Evolutionary conservation across 2,888 invertebrate species (phyloP).

Genomic region (Drosophila meridiana): DNA sequence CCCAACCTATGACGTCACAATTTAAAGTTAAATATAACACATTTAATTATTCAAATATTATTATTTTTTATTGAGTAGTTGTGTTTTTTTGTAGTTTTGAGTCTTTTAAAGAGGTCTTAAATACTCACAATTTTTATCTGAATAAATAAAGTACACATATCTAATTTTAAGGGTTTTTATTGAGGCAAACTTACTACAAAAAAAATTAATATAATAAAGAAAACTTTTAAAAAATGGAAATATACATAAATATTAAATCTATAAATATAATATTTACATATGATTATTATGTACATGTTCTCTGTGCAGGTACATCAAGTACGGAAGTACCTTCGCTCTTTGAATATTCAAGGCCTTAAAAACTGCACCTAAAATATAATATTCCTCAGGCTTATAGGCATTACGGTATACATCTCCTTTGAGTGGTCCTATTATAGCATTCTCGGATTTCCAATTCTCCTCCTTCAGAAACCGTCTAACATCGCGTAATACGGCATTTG

Average conservation of each 20-base stretch:
- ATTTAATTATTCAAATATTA: no score
- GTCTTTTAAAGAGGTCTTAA: no score
- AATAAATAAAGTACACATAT: no score
- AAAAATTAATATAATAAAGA: no score
- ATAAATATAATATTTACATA: no score
- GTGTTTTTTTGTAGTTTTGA: no score
- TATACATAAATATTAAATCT: no score
- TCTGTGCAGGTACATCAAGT: neutral
- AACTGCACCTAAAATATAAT: neutral
- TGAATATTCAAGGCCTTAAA: neutral
- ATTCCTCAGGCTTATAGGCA: neutral
- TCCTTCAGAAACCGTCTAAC: neutral
- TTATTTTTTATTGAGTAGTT: no score
- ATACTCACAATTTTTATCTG: no score
- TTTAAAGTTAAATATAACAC: neutral
- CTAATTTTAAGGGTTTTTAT: no score
- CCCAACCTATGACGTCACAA: neutral
- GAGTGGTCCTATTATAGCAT: neutral
- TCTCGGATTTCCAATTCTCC: neutral
- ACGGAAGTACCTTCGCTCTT: neutral
- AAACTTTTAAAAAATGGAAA: no score
- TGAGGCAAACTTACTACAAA: no score
- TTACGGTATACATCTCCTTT: neutral
- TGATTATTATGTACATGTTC: neutral
- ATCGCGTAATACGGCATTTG: slow-evolving; percentile 1